Base-by-base conservation (phyloP, 2,888 invertebrate genomes). In the Euzetes globulus region DNA sequence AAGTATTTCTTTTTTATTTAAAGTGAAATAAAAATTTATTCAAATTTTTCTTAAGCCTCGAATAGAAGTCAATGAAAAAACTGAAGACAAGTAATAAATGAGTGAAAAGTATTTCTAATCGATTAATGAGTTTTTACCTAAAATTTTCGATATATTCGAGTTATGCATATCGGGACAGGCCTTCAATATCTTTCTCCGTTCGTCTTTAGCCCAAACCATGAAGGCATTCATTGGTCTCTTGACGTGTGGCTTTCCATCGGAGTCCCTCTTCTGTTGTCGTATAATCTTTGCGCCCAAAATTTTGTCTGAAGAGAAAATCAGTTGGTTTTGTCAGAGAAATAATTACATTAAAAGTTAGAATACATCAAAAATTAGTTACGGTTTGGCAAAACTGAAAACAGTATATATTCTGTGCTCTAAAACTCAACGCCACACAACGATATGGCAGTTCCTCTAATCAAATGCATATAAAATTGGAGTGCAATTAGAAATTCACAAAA, bases 121-220 rank as follows among this genome's bases (percentile, higher is more conserved):
- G 6, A n/a, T 29, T 22, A 19, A 65, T n/a, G 5, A 65, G 52
- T 52, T 77, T 85, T 83, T 82, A 89, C 89, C 89, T 77, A 99
- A 87, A 80, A 99, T 98, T 87, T 99, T 99, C 75, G 96, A 97
- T 85, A 99, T 99, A 85, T 97, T 98, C 4, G 97, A 97, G 84
- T 99, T 99, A 85, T 99, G 99, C 99, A 99, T 99, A 82, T 99
- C 99, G 0, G 99, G 99, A 82, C 97, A 98, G 0, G 96, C 96
- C 83, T 99, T 99, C 50, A 99, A 87, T 79, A 99, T 99, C 86
- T 98, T 98, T 78, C 99, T 87, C 79, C 99, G 88, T 81, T 99
- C 99, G 82, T 99, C 99, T 81, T 98, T 93, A 2, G 99, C 98
- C 99, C 99, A 99, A 1, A 99, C 98, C 86, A 86, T 86, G 80